phyloP scores from a whole-genome alignment of 2,888 invertebrate genomes.

The Axea sp. region DNA sequence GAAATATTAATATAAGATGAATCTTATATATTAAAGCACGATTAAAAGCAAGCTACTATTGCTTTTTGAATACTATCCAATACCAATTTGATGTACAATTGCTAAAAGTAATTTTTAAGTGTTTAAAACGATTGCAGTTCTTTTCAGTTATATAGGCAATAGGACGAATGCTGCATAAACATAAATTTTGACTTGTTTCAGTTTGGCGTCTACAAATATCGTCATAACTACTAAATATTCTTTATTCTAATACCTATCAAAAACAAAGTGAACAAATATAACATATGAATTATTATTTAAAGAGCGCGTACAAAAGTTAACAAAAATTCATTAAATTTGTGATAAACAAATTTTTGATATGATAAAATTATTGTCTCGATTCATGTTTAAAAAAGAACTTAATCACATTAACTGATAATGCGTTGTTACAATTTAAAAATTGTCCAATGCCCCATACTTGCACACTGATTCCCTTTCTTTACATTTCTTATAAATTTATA shows the following conservation, averaged over 20 bases:
- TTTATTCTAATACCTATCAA: conserved; percentile 10
- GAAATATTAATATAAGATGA: conserved; percentile 25
- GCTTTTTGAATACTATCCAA: conserved; percentile 15
- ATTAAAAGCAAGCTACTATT: conserved; percentile 45
- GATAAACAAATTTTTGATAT: conserved; percentile 8
- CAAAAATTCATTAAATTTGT: no score
- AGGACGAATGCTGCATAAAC: conserved; percentile 1
- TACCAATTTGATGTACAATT: conserved; percentile 22
- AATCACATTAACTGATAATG: conserved; percentile 2
- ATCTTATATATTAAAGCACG: conserved; percentile 45
- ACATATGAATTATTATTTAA: conserved; percentile 12
- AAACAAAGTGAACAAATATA: conserved; percentile 26
- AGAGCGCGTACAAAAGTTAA: no score
- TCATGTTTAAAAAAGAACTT: background rate
- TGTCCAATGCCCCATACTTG: conserved; percentile 33
- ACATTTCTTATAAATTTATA: conserved; percentile 34
- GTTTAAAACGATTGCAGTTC: background rate
- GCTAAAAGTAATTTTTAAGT: conserved; percentile 23
- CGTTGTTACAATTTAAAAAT: conserved; percentile 6
- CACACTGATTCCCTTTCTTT: conserved; percentile 5
- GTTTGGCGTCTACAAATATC: conserved; percentile 7
- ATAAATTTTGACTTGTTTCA: background rate
- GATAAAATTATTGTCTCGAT: conserved; percentile 38
- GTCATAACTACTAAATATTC: conserved; percentile 12
- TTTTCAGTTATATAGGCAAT: background rate